These are phyloP conservation scores for Atherinosoma microstoma DNA, from an alignment of 2,797 vertebrate genomes.

Conservation along the genomic window DNA sequence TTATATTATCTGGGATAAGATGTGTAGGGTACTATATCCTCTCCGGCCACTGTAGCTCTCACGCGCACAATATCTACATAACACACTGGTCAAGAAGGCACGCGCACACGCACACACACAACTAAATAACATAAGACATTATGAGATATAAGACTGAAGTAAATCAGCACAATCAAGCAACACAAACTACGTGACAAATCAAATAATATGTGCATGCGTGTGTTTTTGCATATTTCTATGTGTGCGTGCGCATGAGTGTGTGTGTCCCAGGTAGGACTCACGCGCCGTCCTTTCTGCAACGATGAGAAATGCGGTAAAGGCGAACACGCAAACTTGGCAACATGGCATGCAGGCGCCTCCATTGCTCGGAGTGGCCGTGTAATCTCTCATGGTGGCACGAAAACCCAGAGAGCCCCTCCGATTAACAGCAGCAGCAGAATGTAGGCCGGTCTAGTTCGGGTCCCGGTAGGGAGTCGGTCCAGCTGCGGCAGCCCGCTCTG, in stretches of 20 bases:
- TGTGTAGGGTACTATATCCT: background rate
- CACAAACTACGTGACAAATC: background rate
- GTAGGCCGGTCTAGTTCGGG: slow-evolving; percentile 26
- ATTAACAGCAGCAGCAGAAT: background rate
- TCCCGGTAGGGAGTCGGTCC: slow-evolving; percentile 48
- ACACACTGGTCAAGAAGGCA: background rate
- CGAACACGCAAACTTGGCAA: slow-evolving; percentile 82
- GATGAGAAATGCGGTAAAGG: slow-evolving; percentile 80
- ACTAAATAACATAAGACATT: slow-evolving; percentile 24
- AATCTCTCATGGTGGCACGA: slow-evolving; percentile 70
- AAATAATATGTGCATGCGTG: background rate
- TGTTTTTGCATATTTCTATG: slow-evolving; percentile 6
- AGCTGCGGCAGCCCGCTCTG: slow-evolving; percentile 57
- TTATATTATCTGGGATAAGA: background rate
- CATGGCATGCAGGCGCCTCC: slow-evolving; percentile 75
- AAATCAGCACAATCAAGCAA: background rate
- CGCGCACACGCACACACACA: background rate
- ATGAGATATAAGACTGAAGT: background rate
- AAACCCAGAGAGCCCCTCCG: background rate
- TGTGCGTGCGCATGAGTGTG: slow-evolving; percentile 15
- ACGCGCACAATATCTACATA: background rate
- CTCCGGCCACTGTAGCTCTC: background rate
- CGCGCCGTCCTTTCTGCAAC: slow-evolving; percentile 83
- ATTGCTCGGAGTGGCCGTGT: slow-evolving; percentile 52
- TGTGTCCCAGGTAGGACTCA: slow-evolving; percentile 78